phyloP scores from a whole-genome alignment of 2,113 vertebrate species.

The Rhynchomys soricoides region DNA sequence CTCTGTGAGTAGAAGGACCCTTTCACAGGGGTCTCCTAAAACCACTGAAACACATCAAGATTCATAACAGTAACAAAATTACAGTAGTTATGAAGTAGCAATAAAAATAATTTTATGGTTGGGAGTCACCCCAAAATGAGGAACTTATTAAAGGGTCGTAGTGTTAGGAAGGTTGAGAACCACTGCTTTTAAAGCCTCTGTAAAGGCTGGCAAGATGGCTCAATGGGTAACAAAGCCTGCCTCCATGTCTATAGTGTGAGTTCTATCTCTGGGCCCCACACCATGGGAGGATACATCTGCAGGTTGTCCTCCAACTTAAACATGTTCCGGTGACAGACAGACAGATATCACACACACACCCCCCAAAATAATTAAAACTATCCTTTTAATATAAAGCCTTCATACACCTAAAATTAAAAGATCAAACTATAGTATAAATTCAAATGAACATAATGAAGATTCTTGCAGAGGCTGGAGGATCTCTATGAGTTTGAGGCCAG shows the following conservation, averaged over 20 bases:
- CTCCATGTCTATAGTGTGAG: no score
- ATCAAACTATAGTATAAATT: neutral
- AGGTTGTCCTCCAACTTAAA: neutral
- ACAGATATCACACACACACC: neutral
- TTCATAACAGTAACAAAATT: neutral
- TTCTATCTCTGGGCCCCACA: neutral
- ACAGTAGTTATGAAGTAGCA: neutral
- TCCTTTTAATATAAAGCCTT: neutral
- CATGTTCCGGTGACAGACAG: neutral
- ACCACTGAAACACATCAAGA: neutral
- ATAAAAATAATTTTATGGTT: neutral
- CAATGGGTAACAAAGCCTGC: neutral
- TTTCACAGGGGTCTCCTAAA: neutral
- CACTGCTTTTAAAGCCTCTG: neutral
- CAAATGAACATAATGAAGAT: neutral
- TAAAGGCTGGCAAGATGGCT: neutral
- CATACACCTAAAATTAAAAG: neutral
- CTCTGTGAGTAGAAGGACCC: neutral
- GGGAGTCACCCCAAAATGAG: neutral
- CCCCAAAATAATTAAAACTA: neutral
- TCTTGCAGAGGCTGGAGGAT: neutral
- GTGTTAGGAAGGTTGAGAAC: neutral
- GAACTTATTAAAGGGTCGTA: neutral
- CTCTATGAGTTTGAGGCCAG: neutral
- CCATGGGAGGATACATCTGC: neutral